Percentiles rank a stretch among this genome's conserved stretches.
Conservation (phyloP, 2,113 vertebrate species). For the Puntigrus tetrazona region DNA sequence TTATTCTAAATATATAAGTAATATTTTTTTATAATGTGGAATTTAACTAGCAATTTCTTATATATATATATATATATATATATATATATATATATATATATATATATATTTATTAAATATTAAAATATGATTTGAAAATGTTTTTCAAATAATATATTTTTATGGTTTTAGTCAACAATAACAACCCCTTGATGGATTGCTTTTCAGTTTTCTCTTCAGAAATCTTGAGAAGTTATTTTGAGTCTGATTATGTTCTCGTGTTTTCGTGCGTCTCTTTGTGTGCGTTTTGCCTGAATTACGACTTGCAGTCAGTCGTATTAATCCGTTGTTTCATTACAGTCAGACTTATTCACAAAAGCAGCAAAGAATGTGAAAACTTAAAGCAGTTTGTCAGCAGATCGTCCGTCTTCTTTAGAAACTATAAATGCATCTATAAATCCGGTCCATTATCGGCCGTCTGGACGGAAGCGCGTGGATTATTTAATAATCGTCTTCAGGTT, state of each 20-base stretch:
- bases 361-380: background rate
- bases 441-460: background rate
- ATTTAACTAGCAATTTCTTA: too few species aligned
- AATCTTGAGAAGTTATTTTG: background rate
- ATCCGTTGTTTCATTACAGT: background rate
- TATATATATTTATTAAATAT: too few species aligned
- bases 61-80: too few species aligned
- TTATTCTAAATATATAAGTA: too few species aligned
- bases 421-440: background rate
- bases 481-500: background rate
- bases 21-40: too few species aligned
- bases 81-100: too few species aligned
- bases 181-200: background rate
- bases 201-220: background rate
- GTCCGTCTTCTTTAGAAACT: background rate
- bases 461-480: background rate
- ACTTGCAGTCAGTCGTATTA: background rate
- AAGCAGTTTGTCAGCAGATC: background rate
- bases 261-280: background rate
- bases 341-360: background rate
- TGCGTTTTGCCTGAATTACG: constrained; percentile 20
- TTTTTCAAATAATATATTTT: too few species aligned
- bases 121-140: too few species aligned
- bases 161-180: too few species aligned
- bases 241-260: background rate